These are phyloP conservation scores for Eudasyphora cyanicolor DNA, from an alignment of 2,888 invertebrate species.

Conservation along the genomic window DNA sequence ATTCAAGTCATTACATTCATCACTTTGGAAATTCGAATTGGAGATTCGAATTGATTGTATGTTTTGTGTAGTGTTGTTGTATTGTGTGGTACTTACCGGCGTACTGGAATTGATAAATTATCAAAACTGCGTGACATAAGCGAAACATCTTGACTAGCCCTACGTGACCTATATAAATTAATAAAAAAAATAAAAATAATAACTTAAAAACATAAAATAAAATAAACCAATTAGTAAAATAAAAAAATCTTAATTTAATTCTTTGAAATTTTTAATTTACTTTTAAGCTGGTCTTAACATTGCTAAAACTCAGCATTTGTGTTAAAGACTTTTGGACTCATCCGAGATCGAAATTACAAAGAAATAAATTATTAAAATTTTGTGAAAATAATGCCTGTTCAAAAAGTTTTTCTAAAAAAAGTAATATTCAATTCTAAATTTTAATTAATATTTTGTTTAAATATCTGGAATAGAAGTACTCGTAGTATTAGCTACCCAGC, in stretches of 20 bases:
- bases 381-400: constrained; percentile 57
- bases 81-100: constrained; percentile 82
- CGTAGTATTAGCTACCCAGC: too few species aligned
- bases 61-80: not conserved
- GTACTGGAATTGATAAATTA: constrained; percentile 83
- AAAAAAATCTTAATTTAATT: constrained; percentile 23
- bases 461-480: too few species aligned
- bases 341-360: not conserved
- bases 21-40: not conserved
- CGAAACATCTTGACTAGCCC: constrained; percentile 90
- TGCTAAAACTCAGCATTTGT: not conserved
- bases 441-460: too few species aligned
- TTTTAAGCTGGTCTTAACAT: not conserved
- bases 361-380: constrained; percentile 25
- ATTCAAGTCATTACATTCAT: not conserved
- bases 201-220: constrained; percentile 65
- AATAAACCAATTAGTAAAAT: constrained; percentile 38
- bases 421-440: too few species aligned
- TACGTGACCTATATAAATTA: constrained; percentile 87
- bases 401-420: too few species aligned
- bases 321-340: not conserved
- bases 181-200: constrained; percentile 72
- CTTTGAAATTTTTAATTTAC: not conserved
- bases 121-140: constrained; percentile 85
- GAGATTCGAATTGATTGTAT: constrained; percentile 5